Evolutionary conservation across 2,888 invertebrate genomes (phyloP).

Genomic region (Agrotis segetum): DNA sequence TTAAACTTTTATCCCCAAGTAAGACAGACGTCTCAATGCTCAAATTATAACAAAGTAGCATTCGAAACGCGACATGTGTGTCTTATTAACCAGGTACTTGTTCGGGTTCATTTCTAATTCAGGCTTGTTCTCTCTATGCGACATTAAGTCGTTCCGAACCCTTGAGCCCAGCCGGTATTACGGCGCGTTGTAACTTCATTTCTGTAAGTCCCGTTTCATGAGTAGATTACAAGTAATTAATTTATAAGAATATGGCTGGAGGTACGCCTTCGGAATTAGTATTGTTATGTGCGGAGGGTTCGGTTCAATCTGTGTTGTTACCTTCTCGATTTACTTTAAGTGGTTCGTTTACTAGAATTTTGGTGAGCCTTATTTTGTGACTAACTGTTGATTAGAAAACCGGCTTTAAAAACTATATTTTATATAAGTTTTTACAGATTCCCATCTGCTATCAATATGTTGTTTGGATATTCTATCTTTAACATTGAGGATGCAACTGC

Average conservation of each 20-base stretch:
- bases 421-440: neutral
- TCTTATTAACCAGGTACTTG: conserved; percentile 84
- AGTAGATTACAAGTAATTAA: conserved; percentile 91
- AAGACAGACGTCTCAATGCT: conserved; percentile 27
- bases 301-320: conserved; percentile 67
- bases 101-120: conserved; percentile 89
- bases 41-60: conserved; percentile 71
- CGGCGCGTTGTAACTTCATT: conserved; percentile 88
- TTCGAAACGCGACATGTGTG: conserved; percentile 80
- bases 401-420: neutral
- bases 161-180: conserved; percentile 73
- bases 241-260: conserved; percentile 90
- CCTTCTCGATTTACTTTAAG: conserved; percentile 60
- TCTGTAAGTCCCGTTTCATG: conserved; percentile 89
- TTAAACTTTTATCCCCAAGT: conserved; percentile 22
- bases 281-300: conserved; percentile 79
- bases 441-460: no score
- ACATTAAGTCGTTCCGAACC: conserved; percentile 88
- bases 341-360: conserved; percentile 33
- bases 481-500: neutral
- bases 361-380: conserved; percentile 13
- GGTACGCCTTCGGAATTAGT: conserved; percentile 81
- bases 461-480: neutral
- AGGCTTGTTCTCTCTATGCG: conserved; percentile 81
- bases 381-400: neutral